phyloP scores from a whole-genome alignment of 2,888 invertebrate genomes.

The Hypomecis punctinalis region DNA sequence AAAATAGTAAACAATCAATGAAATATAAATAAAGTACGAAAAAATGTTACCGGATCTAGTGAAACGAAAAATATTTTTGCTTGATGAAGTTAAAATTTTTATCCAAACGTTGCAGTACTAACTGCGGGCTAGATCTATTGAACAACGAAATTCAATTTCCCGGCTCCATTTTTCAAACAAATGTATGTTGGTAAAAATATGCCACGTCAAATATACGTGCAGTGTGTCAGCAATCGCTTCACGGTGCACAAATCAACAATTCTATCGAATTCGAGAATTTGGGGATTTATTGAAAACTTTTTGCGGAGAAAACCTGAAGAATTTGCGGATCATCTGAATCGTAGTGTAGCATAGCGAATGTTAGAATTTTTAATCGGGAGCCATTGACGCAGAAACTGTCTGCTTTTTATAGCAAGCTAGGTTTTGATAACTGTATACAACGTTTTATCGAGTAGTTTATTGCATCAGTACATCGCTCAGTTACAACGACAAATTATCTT shows the following conservation, averaged over 20 bases:
- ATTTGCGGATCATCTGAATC: no score
- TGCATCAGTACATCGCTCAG: no score
- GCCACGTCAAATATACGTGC: constrained; percentile 24
- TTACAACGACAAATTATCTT: no score
- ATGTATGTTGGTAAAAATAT: constrained; percentile 12
- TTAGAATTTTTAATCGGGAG: no score
- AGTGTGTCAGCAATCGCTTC: constrained; percentile 9
- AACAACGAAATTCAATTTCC: constrained; percentile 19
- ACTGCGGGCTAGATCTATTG: background rate
- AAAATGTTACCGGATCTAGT: background rate
- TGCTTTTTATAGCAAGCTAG: no score
- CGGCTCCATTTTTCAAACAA: constrained; percentile 20
- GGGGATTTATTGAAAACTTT: background rate
- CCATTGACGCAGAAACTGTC: no score
- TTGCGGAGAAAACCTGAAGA: background rate
- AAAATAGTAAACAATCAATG: no score
- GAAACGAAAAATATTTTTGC: background rate
- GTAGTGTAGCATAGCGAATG: no score
- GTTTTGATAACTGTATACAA: no score
- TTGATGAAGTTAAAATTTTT: constrained; percentile 2
- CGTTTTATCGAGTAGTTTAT: no score
- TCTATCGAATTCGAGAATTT: background rate
- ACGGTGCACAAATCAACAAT: constrained; percentile 12
- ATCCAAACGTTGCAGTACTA: background rate
- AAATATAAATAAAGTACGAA: no score